These are phyloP conservation scores for Bucco capensis DNA, from an alignment of 2,113 vertebrate genomes.

Conservation along the genomic window DNA sequence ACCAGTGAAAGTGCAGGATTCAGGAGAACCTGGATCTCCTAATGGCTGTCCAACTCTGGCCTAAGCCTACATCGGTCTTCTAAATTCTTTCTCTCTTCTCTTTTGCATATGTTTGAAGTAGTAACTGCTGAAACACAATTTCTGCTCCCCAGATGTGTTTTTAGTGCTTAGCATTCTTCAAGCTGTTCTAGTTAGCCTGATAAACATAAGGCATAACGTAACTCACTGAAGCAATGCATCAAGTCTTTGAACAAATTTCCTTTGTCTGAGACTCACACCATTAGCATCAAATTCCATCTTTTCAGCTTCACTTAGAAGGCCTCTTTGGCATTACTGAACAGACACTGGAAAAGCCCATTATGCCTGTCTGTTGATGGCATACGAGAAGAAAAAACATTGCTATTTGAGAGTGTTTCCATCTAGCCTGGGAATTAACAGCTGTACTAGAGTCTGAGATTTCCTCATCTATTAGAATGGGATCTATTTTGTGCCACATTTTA, in stretches of 20 bases:
- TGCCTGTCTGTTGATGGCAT: not conserved
- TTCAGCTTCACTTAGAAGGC: not conserved
- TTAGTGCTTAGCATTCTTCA: not conserved
- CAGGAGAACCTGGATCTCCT: not conserved
- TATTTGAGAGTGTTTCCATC: not conserved
- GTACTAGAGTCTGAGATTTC: not conserved
- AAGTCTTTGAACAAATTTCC: not conserved
- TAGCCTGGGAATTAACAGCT: not conserved
- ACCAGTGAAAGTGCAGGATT: not conserved
- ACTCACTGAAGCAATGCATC: not conserved
- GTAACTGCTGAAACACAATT: not conserved
- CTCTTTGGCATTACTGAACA: not conserved
- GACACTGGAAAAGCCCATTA: not conserved
- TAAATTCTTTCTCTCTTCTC: not conserved
- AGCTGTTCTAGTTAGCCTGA: not conserved
- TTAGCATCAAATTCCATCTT: not conserved
- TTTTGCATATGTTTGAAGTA: not conserved
- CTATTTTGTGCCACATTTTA: not conserved
- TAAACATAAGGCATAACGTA: not conserved
- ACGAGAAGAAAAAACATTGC: not conserved
- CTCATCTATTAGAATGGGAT: not conserved
- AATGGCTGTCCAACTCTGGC: not conserved
- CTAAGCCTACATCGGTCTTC: not conserved
- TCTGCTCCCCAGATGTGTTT: not conserved
- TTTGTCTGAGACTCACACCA: not conserved